A percentile compares a stretch with the other conserved stretches of the same genome.
Conservation (phyloP, 2,888 invertebrate genomes). For the Heliconius erato region DNA sequence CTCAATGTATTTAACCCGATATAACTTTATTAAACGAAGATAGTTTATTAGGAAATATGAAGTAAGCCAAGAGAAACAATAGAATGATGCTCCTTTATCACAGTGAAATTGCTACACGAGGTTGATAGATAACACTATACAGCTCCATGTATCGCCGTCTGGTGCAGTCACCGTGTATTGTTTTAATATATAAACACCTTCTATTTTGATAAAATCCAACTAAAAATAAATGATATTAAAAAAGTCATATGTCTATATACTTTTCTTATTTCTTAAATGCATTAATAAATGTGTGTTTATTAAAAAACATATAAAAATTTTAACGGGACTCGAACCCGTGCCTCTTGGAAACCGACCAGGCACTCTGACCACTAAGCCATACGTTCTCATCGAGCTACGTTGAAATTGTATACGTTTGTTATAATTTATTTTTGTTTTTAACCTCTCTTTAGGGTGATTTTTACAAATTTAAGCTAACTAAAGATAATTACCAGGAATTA, state of each 20-base stretch:
- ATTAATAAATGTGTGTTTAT: no score
- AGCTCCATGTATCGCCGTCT: slow-evolving; percentile 34
- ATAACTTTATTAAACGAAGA: neutral
- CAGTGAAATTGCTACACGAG: slow-evolving; percentile 31
- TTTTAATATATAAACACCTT: slow-evolving; percentile 31
- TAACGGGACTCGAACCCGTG: no score
- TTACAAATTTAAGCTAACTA: no score
- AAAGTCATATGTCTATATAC: neutral
- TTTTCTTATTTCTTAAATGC: neutral
- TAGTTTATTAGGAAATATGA: slow-evolving; percentile 21
- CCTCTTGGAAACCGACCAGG: no score
- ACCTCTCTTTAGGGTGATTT: no score
- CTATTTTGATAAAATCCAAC: neutral
- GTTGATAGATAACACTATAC: slow-evolving; percentile 35
- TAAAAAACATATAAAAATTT: no score
- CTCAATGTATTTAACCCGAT: neutral
- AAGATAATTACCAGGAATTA: no score
- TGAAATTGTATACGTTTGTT: no score
- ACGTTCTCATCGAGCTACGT: no score
- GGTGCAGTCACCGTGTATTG: slow-evolving; percentile 30
- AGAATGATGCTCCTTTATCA: slow-evolving; percentile 27
- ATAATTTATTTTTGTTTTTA: no score
- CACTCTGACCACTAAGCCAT: no score
- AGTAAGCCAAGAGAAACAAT: slow-evolving; percentile 26
- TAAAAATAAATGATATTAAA: neutral